Base-by-base conservation (phyloP, 1,140 invertebrate species). In the Neoseiulus cucumeris region DNA sequence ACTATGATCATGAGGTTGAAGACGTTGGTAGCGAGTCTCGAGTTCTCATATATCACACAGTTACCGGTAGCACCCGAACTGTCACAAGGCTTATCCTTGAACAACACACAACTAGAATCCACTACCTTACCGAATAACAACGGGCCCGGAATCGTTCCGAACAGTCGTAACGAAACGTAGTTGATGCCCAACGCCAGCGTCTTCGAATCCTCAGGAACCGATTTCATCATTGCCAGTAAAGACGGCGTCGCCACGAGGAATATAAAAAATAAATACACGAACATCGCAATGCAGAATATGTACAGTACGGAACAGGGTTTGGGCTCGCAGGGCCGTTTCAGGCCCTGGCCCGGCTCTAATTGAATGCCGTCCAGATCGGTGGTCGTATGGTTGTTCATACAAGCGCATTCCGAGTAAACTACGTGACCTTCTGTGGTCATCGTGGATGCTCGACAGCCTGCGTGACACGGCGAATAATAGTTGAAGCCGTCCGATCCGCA, bases 181-280 rank as follows among this genome's bases (percentile, higher is more conserved):
- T 59, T 59, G 22, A 59, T 59, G 22, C 51, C 51, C 25, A 59
- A 33, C 25, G 51, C 51, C 22, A 59, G 51, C 22, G 51, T 59
- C 33, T 59, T 59, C 51, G 51, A 59, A 20, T 59, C 51, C 51
- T 59, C 51, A 9, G 51, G 51, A 14, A 59, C 51, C 51, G 51
- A 59, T 59, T 59, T 59, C 51, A 59, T 59, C 51, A 59, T 59
- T 14, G 51, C 14, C 51, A 59, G 33, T 17, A 59, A 33, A 14
- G 51, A 59, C 51, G 51, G 51, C 14, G 51, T 59, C 12, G 51
- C 51, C 22, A 59, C 51, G 51, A 59, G 51, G 22, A 59, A 59
- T 59, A 59, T 59, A 59, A 59, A 59, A 59, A 59, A 59, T 59
- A 59, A 59, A 59, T 59, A 59, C 33, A 59, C 33, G 51, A 59